These are phyloP conservation scores for Enteromius afrohamiltoni DNA, from an alignment of 2,797 vertebrate species.

Conservation along the genomic window DNA sequence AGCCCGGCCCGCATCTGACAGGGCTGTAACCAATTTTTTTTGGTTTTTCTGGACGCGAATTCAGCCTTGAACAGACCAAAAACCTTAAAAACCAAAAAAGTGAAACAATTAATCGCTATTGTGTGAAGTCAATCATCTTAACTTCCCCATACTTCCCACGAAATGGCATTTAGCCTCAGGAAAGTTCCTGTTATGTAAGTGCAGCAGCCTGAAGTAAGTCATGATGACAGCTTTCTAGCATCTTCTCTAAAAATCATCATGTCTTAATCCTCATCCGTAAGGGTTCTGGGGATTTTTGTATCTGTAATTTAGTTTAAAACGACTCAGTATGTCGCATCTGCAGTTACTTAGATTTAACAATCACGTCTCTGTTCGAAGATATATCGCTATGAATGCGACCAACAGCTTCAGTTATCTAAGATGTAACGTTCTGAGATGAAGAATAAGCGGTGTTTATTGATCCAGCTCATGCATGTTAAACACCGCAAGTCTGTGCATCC, in stretches of 20 bases:
- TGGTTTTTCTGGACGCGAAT: no score
- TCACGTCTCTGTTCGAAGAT: background rate
- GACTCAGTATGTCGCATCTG: background rate
- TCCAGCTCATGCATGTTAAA: slow-evolving; percentile 8
- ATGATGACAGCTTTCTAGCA: background rate
- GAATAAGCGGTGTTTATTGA: slow-evolving; percentile 1
- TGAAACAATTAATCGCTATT: background rate
- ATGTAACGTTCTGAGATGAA: background rate
- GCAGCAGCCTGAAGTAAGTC: background rate
- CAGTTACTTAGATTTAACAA: background rate
- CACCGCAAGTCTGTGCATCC: background rate
- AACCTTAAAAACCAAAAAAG: no score
- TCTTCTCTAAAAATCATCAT: background rate
- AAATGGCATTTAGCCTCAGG: background rate
- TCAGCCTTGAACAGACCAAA: no score
- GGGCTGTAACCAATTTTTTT: no score
- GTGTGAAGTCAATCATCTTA: background rate
- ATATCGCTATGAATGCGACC: background rate
- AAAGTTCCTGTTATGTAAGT: background rate
- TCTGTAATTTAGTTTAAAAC: background rate
- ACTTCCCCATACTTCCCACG: background rate
- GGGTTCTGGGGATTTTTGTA: background rate
- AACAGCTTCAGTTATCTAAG: background rate
- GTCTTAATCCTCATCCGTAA: background rate
- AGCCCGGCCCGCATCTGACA: no score